These are phyloP conservation scores for Ophioninae sp. DNA, from an alignment of 2,888 invertebrate species.

Conservation along the genomic window DNA sequence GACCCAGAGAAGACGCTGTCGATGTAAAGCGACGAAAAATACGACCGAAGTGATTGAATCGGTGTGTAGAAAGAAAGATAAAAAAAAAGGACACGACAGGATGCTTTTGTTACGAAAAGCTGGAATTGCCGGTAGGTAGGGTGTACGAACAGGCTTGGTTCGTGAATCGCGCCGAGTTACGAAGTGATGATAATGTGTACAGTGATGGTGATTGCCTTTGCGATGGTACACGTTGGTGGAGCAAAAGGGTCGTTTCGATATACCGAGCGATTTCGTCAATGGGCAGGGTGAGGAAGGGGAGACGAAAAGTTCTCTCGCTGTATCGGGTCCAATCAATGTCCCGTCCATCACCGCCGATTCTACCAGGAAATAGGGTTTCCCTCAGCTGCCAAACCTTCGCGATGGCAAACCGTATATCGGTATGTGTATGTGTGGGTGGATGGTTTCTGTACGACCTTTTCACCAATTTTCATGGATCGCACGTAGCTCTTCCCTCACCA, in stretches of 20 bases:
- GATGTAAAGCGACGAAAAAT: neutral
- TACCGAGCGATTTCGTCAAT: conserved; percentile 37
- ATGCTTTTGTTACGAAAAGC: conserved; percentile 12
- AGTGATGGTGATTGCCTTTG: conserved; percentile 39
- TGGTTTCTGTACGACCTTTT: conserved; percentile 10
- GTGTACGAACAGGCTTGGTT: neutral
- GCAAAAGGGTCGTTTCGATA: conserved; percentile 29
- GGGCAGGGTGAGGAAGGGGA: neutral
- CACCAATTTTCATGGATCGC: conserved; percentile 30
- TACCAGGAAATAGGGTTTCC: conserved; percentile 59
- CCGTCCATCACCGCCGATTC: conserved; percentile 60
- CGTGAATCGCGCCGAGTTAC: conserved; percentile 5
- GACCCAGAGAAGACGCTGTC: neutral
- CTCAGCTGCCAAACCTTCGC: conserved; percentile 45
- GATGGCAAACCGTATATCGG: conserved; percentile 19
- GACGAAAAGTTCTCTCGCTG: conserved; percentile 54
- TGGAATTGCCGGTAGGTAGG: neutral
- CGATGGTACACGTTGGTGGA: conserved; percentile 8
- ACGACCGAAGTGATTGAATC: neutral
- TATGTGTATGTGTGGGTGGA: conserved; percentile 1
- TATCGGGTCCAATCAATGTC: conserved; percentile 61
- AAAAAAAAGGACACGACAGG: neutral
- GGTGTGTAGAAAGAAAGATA: neutral
- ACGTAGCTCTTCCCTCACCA: conserved; percentile 9
- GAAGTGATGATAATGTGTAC: conserved; percentile 24